Evolutionary conservation across 2,888 invertebrate genomes (phyloP).

Genomic region (Hybos culiciformis): DNA sequence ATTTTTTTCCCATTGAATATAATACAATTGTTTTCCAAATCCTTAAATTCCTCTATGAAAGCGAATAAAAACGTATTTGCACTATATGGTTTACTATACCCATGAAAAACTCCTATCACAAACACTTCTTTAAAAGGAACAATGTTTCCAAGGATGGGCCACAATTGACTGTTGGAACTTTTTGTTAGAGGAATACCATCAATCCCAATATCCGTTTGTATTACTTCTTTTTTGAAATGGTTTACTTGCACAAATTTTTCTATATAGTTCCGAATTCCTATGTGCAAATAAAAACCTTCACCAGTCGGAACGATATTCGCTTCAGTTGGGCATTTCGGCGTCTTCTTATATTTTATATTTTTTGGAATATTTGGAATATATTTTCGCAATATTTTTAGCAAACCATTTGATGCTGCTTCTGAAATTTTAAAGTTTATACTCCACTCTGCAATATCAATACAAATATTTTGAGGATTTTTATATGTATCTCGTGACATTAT

Average conservation of each 20-base stretch:
- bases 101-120: background rate
- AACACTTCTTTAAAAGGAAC: slow-evolving; percentile 1
- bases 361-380: background rate
- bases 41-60: background rate
- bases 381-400: background rate
- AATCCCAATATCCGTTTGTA: background rate
- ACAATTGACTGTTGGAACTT: background rate
- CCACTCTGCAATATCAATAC: background rate
- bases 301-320: background rate
- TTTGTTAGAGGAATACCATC: too few species aligned
- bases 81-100: slow-evolving; percentile 1
- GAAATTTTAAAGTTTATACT: background rate
- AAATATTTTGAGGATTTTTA: background rate
- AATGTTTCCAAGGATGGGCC: background rate
- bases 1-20: background rate
- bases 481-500: background rate
- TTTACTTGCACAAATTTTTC: background rate
- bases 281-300: background rate
- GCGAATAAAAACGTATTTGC: background rate
- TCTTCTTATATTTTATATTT: background rate
- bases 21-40: slow-evolving; percentile 1
- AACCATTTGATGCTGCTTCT: background rate
- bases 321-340: background rate
- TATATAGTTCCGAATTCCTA: background rate
- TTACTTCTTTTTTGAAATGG: background rate